Base-by-base conservation (phyloP, 1,140 invertebrate species). In the Drosophila mayri region DNA sequence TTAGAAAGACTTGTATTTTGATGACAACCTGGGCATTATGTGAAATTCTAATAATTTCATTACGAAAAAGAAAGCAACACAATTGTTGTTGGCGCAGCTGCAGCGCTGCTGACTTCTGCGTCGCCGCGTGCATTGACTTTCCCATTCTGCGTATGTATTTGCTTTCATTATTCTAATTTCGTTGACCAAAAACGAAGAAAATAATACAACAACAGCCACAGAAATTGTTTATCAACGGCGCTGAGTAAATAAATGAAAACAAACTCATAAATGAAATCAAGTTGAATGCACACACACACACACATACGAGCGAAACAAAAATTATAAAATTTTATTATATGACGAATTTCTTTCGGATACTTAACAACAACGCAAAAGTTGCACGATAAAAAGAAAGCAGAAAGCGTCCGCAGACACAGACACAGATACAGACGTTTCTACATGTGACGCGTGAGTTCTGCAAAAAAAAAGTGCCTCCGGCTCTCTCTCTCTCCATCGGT, bases 381-480 rank as follows among this genome's bases (percentile, higher is more conserved):
- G 76, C 84, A 84, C 61, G 80, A 80, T 78, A 80, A 87, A 87
- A 87, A 87, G 84, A 87, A 87, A 87, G 84, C 83, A 88, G 84
- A 88, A 88, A 88, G 83, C 84, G 67, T 49, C 41, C 60, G 65
- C 87, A 84, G 80, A 87, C 80, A 72, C 84, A 30, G 28, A 30
- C 28, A 30, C 28, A 64, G 43, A 46, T 55, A 63, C 87, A 80
- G 84, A 87, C 81, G 40, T 87, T 87, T 87, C 83, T 84, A 88
- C 76, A 83, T 71, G 58, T 74, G 68, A 83, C 85, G 84, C 65
- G 83, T 76, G 76, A 84, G 84, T 88, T 87, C 84, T 87, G 80
- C 84, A 76, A 60, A 77, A 25, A 25, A 25, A 80, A 71, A 50
- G 50, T 47, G 57, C 38, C 50, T 40, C 47, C 46, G 44, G 55